Evolutionary conservation across 2,888 invertebrate genomes (phyloP).

Genomic region (Liopterus haemorrhoidalis): DNA sequence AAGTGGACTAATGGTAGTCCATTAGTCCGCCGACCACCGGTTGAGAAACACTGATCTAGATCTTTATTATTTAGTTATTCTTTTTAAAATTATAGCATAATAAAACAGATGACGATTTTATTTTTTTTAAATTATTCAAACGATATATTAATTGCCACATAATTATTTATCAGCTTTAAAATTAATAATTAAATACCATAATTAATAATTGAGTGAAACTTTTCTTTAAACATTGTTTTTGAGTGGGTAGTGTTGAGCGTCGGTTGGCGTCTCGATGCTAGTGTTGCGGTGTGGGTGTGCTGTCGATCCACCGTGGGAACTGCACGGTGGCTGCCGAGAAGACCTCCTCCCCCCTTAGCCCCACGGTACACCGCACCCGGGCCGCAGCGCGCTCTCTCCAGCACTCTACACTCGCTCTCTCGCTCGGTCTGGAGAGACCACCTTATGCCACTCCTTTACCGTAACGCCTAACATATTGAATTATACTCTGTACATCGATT

Average conservation of each 20-base stretch:
- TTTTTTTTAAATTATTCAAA: no score
- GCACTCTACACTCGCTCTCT: constrained; percentile 34
- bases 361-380: constrained; percentile 38
- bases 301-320: constrained; percentile 56
- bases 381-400: constrained; percentile 40
- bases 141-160: constrained; percentile 21
- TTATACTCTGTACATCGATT: no score
- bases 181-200: constrained; percentile 20
- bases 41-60: no score
- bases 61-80: no score
- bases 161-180: constrained; percentile 20
- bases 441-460: constrained; percentile 27
- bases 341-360: constrained; percentile 42
- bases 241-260: constrained; percentile 48
- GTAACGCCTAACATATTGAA: no score
- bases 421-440: constrained; percentile 24
- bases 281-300: no score
- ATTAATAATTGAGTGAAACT: constrained; percentile 25
- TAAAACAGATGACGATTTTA: no score
- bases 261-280: no score
- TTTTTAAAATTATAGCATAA: no score
- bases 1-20: no score
- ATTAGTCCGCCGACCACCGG: no score
- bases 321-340: constrained; percentile 54
- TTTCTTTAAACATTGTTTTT: constrained; percentile 45